A percentile compares a stretch with the other conserved stretches of the same genome.
Evolutionary conservation across 1,140 invertebrate species (phyloP).

Genomic region (Hylyphantes graminicola): DNA sequence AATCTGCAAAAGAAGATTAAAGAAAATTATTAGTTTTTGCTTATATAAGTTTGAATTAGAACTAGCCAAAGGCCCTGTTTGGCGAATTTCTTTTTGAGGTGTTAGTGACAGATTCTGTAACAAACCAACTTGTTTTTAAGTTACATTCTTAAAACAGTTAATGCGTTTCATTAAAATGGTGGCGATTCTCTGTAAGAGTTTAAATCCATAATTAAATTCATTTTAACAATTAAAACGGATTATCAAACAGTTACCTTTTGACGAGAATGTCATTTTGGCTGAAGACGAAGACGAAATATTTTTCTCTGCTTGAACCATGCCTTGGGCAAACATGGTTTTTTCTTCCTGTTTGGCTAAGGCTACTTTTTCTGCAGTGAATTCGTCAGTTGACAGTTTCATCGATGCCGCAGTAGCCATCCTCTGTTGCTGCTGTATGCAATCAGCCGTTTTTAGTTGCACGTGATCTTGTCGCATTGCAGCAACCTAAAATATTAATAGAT

Average conservation of each 20-base stretch:
- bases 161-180: background rate
- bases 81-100: too few relatives aligned
- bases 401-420: constrained; percentile 81
- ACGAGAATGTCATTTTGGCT: constrained; percentile 79
- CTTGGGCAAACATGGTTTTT: constrained; percentile 78
- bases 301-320: constrained; percentile 72
- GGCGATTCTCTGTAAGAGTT: background rate
- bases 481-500: constrained; percentile 62
- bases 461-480: constrained; percentile 72
- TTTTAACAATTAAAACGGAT: background rate
- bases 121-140: too few relatives aligned
- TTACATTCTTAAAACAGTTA: background rate
- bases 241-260: constrained; percentile 70
- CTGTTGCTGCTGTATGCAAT: constrained; percentile 84
- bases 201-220: background rate
- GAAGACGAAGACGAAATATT: constrained; percentile 77
- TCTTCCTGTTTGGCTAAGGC: constrained; percentile 86
- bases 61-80: too few relatives aligned
- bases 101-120: too few relatives aligned
- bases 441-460: constrained; percentile 80
- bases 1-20: too few relatives aligned
- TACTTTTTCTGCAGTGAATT: constrained; percentile 85
- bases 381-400: constrained; percentile 85
- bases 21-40: too few relatives aligned
- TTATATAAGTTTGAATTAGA: too few relatives aligned